phyloP scores from a whole-genome alignment of 2,888 invertebrate genomes.

The Polylopha cassiicola region DNA sequence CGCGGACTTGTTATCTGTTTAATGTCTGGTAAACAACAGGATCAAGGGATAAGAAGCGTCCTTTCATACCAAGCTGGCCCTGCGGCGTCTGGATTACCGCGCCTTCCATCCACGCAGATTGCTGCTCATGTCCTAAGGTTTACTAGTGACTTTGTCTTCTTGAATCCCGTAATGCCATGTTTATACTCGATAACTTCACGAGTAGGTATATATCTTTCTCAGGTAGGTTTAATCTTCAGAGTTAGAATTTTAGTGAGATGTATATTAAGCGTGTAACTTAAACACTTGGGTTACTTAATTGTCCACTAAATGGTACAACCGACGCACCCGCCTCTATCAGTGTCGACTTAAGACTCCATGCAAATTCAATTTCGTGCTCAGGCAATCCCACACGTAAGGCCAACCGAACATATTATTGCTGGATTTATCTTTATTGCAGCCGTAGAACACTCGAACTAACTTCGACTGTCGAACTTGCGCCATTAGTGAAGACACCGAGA shows the following conservation, averaged over 20 bases:
- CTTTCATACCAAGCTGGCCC: slow-evolving; percentile 71
- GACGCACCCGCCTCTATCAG: slow-evolving; percentile 59
- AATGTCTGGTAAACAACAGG: slow-evolving; percentile 79
- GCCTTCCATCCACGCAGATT: slow-evolving; percentile 60
- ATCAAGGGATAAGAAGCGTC: slow-evolving; percentile 77
- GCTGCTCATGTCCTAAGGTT: slow-evolving; percentile 52
- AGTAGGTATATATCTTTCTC: too few species aligned
- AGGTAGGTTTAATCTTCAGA: too few species aligned
- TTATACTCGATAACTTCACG: too few species aligned
- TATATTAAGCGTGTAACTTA: slow-evolving; percentile 59
- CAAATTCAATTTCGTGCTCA: slow-evolving; percentile 76
- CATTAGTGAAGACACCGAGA: slow-evolving; percentile 76
- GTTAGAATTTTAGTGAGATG: slow-evolving; percentile 35
- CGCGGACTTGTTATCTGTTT: slow-evolving; percentile 78
- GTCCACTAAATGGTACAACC: slow-evolving; percentile 54
- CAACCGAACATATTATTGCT: slow-evolving; percentile 75
- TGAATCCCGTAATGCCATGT: too few species aligned
- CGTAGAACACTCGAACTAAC: slow-evolving; percentile 75
- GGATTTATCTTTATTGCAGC: slow-evolving; percentile 77
- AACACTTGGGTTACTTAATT: too few species aligned
- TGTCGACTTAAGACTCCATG: slow-evolving; percentile 74
- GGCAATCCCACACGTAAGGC: slow-evolving; percentile 72
- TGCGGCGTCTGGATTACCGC: slow-evolving; percentile 67
- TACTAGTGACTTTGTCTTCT: slow-evolving; percentile 35
- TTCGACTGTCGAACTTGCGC: slow-evolving; percentile 76